Evolutionary conservation across 2,888 invertebrate species (phyloP).

Genomic region (Chaetogeoica ovagalla): DNA sequence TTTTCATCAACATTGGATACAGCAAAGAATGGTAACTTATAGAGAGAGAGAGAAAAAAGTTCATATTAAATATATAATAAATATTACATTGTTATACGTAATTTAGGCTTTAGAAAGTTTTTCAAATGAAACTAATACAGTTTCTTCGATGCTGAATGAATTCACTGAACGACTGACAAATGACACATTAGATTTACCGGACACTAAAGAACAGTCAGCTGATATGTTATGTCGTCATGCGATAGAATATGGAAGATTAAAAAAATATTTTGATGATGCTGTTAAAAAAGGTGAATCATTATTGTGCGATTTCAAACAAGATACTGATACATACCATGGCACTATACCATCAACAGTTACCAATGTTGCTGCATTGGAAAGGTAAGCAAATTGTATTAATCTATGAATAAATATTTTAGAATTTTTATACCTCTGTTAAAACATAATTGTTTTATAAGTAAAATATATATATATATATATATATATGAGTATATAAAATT

Average conservation of each 20-base stretch:
- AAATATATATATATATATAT: background rate
- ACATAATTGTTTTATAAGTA: background rate
- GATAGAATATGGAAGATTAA: conserved; percentile 70
- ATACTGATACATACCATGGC: conserved; percentile 52
- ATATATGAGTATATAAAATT: no score
- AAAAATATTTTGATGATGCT: conserved; percentile 83
- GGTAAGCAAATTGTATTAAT: conserved; percentile 63
- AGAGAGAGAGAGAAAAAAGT: background rate
- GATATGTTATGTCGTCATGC: conserved; percentile 83
- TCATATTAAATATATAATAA: background rate
- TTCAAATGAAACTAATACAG: conserved; percentile 86
- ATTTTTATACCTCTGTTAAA: background rate
- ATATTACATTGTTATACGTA: conserved; percentile 31
- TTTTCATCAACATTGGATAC: conserved; percentile 94
- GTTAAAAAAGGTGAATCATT: conserved; percentile 87
- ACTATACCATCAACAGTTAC: conserved; percentile 63
- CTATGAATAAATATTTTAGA: no score
- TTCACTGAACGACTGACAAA: conserved; percentile 85
- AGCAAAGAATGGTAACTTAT: conserved; percentile 85
- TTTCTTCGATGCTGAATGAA: conserved; percentile 81
- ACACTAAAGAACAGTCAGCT: conserved; percentile 88
- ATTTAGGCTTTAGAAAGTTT: conserved; percentile 91
- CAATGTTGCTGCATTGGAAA: conserved; percentile 90
- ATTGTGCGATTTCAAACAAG: conserved; percentile 69
- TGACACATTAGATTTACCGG: conserved; percentile 76